Evolutionary conservation across 2,888 invertebrate genomes (phyloP), one percentile per base, ranked within the genome.

Genomic region (Leistus spinibarbis): DNA sequence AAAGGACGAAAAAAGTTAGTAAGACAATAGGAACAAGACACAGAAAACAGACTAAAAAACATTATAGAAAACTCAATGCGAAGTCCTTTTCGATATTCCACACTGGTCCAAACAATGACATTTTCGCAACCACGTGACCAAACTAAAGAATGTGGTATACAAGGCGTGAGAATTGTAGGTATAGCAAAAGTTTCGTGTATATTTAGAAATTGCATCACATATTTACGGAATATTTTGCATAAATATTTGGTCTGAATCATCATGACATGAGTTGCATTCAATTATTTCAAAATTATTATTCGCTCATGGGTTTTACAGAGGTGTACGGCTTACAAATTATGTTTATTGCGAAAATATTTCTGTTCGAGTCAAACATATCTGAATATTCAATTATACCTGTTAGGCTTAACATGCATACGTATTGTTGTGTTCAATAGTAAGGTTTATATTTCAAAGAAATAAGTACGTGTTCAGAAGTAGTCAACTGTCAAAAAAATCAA

Each of bases 71-170:
- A 65, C 65, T 63, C n/a, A 17, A 64, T 64, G 13, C 22, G 64
- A 22, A 19, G 62, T 64, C 65, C 23, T 23, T 56, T 72, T 72
- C 66, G 72, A 72, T 72, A 72, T 72, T 72, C 72, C 72, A 56
- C 66, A 40, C 27, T 40, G 7, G 66, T 72, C 60, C 72, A 72
- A 72, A 72, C 72, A 72, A 72, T 66, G 72, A 72, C 72, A 66
- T 72, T 72, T 72, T 56, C 72, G 17, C 7, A 40, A 13, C 24
- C 72, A 72, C 72, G 72, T 72, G 72, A 72, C 65, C n/a, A 17
- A 72, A 72, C 72, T 72, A n/a, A 57, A 57, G 69, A 69, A 69
- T 69, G 60, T 17, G 13, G 69, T 64, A 53, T 53, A 13, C 53
- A 10, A 69, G 69, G 62, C 69, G 69, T 69, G 69, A 69, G 69